Evolutionary conservation across 2,797 vertebrate genomes (phyloP).

Genomic region (Mallotus villosus): DNA sequence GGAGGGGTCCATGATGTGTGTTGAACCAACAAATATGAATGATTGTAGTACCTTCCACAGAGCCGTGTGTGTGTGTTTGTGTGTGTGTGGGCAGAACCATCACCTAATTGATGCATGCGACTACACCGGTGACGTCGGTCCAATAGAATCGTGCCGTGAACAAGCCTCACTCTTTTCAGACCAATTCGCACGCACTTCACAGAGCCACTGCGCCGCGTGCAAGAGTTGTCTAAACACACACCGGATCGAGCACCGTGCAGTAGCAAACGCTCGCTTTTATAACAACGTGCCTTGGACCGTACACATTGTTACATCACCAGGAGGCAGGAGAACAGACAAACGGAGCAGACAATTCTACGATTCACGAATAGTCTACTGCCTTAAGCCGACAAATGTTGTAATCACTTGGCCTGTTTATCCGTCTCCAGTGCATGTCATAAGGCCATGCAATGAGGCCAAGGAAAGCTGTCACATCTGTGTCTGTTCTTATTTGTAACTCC

Average conservation of each 20-base stretch:
- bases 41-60: not conserved
- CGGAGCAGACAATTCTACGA: constrained; percentile 14
- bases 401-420: not conserved
- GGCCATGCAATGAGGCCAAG: constrained; percentile 23
- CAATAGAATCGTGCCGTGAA: constrained; percentile 66
- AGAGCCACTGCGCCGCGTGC: constrained; percentile 48
- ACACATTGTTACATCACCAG: constrained; percentile 45
- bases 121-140: constrained; percentile 61
- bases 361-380: constrained; percentile 20
- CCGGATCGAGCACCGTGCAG: too few relatives aligned
- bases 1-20: not conserved
- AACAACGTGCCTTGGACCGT: not conserved
- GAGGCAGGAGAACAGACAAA: not conserved
- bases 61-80: not conserved
- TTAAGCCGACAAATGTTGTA: not conserved
- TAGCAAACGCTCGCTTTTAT: too few relatives aligned
- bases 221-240: not conserved
- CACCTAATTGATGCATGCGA: constrained; percentile 56
- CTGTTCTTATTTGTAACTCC: constrained; percentile 22
- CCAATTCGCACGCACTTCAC: constrained; percentile 57
- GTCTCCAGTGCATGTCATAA: constrained; percentile 5
- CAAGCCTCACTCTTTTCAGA: constrained; percentile 35
- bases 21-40: not conserved
- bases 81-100: constrained; percentile 36
- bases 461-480: constrained; percentile 54